Percentiles rank a stretch among this genome's conserved stretches.
These are phyloP conservation scores for Acromyrmex charruanus DNA, from an alignment of 1,140 invertebrate species.

Conservation along the genomic window DNA sequence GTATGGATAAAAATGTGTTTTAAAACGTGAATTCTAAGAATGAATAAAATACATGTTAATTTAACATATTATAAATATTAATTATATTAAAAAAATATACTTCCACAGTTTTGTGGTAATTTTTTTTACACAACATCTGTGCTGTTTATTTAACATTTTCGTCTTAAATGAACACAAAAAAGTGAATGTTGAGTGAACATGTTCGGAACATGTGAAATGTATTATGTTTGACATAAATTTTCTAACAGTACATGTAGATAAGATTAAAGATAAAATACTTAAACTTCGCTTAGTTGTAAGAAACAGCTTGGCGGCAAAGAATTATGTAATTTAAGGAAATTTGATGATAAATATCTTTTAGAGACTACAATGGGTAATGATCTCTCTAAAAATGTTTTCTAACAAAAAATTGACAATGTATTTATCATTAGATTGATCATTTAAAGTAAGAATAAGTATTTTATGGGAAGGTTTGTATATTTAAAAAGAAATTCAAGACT, in stretches of 20 bases:
- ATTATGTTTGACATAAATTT: too few relatives aligned
- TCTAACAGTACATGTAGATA: background rate
- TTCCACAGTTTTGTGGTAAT: too few relatives aligned
- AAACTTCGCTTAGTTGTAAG: background rate
- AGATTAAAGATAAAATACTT: background rate
- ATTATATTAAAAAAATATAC: too few relatives aligned
- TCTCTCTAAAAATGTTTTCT: background rate
- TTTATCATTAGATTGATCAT: background rate
- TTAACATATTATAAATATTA: too few relatives aligned
- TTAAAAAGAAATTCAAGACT: background rate
- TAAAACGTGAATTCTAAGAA: too few relatives aligned
- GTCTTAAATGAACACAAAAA: too few relatives aligned
- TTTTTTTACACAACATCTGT: too few relatives aligned
- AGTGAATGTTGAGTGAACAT: too few relatives aligned
- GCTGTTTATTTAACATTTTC: too few relatives aligned
- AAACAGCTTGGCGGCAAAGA: background rate
- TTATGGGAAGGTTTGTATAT: background rate
- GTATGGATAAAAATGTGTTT: too few relatives aligned
- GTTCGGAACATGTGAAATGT: too few relatives aligned
- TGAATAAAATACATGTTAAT: too few relatives aligned
- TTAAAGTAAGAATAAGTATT: background rate
- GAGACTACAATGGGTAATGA: background rate
- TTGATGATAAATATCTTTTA: background rate
- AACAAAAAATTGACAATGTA: background rate
- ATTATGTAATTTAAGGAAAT: constrained; percentile 4